Evolutionary conservation across 2,797 vertebrate genomes (phyloP).

Genomic region (Scomberomorus guttatus): DNA sequence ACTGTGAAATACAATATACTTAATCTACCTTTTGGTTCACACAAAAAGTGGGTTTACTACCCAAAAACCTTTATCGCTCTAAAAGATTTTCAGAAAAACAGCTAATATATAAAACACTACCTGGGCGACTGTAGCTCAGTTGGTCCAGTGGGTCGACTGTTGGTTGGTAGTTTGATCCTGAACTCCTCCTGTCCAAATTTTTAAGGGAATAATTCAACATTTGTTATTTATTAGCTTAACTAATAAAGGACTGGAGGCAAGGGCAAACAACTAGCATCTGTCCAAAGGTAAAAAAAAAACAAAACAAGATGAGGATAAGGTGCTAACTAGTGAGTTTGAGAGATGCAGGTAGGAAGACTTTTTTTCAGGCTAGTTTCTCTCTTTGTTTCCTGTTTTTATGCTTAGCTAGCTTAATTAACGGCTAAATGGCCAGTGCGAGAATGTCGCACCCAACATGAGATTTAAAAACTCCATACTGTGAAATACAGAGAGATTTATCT

Average conservation of each 20-base stretch:
- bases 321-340: not conserved
- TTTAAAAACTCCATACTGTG: too few relatives aligned
- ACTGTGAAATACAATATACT: slow-evolving; percentile 6
- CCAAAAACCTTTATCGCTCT: slow-evolving; percentile 29
- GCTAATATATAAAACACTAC: not conserved
- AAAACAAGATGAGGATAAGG: too few relatives aligned
- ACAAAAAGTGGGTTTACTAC: not conserved
- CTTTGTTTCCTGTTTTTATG: too few relatives aligned
- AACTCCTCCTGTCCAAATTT: not conserved
- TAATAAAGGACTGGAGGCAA: not conserved
- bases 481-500: too few relatives aligned
- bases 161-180: not conserved
- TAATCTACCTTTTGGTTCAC: slow-evolving; percentile 27
- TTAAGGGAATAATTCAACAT: not conserved
- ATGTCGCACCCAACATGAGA: too few relatives aligned
- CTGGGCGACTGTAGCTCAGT: not conserved
- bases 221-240: not conserved
- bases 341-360: not conserved
- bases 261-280: too few relatives aligned
- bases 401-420: too few relatives aligned
- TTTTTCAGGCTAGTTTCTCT: too few relatives aligned
- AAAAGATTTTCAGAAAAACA: slow-evolving; percentile 21
- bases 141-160: not conserved
- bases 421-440: too few relatives aligned
- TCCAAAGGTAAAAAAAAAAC: too few relatives aligned